Evolutionary conservation across 1,140 invertebrate species (phyloP).

Genomic region (Drosophila prosaltans): DNA sequence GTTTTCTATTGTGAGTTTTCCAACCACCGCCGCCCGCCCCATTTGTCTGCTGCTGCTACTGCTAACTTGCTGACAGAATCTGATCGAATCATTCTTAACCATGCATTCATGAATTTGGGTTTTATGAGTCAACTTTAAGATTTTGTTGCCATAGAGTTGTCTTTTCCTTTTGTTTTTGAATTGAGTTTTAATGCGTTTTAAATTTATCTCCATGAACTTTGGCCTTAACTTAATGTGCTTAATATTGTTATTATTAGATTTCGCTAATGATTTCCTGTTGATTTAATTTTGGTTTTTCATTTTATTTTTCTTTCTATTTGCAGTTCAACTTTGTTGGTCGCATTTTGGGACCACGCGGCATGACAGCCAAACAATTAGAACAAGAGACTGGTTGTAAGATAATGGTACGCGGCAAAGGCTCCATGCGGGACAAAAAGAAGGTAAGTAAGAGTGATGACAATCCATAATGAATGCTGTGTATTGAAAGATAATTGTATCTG

Average conservation of each 20-base stretch:
- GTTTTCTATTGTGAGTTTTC: slow-evolving; percentile 17
- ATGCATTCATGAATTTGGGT: slow-evolving; percentile 49
- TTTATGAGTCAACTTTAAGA: slow-evolving; percentile 51
- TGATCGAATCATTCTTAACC: slow-evolving; percentile 24
- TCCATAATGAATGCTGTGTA: not conserved
- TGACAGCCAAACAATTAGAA: slow-evolving; percentile 99
- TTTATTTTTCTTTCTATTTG: slow-evolving; percentile 85
- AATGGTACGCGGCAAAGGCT: slow-evolving; percentile 99
- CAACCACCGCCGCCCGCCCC: not conserved
- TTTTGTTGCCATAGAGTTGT: not conserved
- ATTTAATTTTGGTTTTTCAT: slow-evolving; percentile 73
- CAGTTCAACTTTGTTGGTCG: slow-evolving; percentile 99
- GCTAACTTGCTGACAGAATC: slow-evolving; percentile 22
- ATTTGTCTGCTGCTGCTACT: slow-evolving; percentile 19
- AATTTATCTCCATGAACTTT: slow-evolving; percentile 53
- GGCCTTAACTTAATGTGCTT: slow-evolving; percentile 30
- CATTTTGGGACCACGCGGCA: slow-evolving; percentile 98
- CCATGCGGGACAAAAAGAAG: slow-evolving; percentile 99
- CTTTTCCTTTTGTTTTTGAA: slow-evolving; percentile 4
- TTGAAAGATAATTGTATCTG: not conserved
- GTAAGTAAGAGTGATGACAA: slow-evolving; percentile 85
- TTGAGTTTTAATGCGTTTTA: slow-evolving; percentile 65
- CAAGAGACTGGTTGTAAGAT: slow-evolving; percentile 99
- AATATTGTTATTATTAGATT: slow-evolving; percentile 41
- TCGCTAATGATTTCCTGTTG: slow-evolving; percentile 66